Conservation (phyloP, 2,888 invertebrate species). For the Creontiades dilutus region DNA sequence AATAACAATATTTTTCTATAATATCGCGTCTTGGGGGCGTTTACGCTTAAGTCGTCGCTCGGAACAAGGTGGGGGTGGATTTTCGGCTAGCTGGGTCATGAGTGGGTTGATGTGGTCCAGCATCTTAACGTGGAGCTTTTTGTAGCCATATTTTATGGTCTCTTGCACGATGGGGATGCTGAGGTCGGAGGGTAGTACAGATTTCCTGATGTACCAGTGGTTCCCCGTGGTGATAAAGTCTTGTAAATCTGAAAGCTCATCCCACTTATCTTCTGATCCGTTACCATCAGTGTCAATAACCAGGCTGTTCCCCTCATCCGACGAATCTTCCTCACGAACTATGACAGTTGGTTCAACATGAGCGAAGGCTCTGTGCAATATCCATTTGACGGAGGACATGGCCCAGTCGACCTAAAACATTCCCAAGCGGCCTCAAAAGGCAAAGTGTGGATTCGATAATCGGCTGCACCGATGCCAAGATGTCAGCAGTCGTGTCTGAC, state of each 20-base stretch:
- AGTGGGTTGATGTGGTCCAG: too few species aligned
- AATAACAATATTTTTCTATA: too few species aligned
- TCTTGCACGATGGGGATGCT: too few species aligned
- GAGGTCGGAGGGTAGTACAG: too few species aligned
- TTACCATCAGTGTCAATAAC: conserved; percentile 77
- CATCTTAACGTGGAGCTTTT: too few species aligned
- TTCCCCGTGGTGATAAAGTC: too few species aligned
- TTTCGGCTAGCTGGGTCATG: too few species aligned
- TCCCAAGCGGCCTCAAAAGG: conserved; percentile 80
- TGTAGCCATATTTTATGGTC: too few species aligned
- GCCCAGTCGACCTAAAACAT: conserved; percentile 83
- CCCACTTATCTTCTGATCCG: conserved; percentile 77
- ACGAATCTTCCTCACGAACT: conserved; percentile 80
- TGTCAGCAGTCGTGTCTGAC: conserved; percentile 82
- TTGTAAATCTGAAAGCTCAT: conserved; percentile 76
- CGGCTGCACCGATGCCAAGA: conserved; percentile 81
- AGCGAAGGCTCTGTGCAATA: conserved; percentile 78
- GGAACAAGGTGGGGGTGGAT: too few species aligned
- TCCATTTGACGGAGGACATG: conserved; percentile 82
- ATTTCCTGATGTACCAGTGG: too few species aligned
- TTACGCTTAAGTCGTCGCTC: too few species aligned
- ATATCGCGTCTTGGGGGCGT: too few species aligned
- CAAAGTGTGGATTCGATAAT: conserved; percentile 81
- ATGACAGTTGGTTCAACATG: conserved; percentile 79
- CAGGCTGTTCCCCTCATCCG: conserved; percentile 77